Base-by-base conservation (phyloP, 2,797 vertebrate genomes). In the Luscinia luscinia region DNA sequence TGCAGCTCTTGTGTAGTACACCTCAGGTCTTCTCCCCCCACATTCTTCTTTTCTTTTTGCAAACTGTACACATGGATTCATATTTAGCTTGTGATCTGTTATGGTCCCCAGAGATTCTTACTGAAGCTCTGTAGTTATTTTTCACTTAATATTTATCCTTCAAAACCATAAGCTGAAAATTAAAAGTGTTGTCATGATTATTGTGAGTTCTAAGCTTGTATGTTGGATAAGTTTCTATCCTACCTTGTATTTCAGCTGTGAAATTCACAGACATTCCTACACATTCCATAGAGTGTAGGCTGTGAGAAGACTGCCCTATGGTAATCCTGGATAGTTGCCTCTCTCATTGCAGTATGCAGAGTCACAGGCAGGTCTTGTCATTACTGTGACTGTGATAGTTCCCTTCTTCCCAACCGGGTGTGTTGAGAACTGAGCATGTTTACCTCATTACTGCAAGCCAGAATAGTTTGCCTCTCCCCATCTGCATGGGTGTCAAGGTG, bases 281-380 rank as follows among this genome's bases (percentile, higher is more conserved):
- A 32, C 0, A 0, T 54, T 54, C 48, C 83, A 62, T 4, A 13
- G 0, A 3, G 20, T 3, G 20, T 2, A 41, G 38, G 34, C 12
- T 0, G 2, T 21, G 41, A 91, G 36, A 55, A 84, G 34, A 41
- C 12, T 57, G 79, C 12, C 3, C 55, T 32, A 45, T 0, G 0
- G 20, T 15, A 79, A 58, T 4, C 20, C 36, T 11, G 48, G 43
- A 19, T 1, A 64, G 59, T 24, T 5, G 1, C 24, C 36, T 74
- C 43, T 9, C 26, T n/a, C 22, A 8, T 1, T 1, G 0, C 20
- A 48, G 12, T 4, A 27, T 6, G 30, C 1, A 48, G 54, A 69
- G 38, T 36, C 20, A 27, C 86, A 57, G 6, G 46, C 28, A 84
- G 28, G 4, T 9, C 38, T 77, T 43, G 2, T 34, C 72, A 12